These are phyloP conservation scores for Pluvianellus socialis DNA, from an alignment of 2,113 vertebrate species.

Conservation along the genomic window DNA sequence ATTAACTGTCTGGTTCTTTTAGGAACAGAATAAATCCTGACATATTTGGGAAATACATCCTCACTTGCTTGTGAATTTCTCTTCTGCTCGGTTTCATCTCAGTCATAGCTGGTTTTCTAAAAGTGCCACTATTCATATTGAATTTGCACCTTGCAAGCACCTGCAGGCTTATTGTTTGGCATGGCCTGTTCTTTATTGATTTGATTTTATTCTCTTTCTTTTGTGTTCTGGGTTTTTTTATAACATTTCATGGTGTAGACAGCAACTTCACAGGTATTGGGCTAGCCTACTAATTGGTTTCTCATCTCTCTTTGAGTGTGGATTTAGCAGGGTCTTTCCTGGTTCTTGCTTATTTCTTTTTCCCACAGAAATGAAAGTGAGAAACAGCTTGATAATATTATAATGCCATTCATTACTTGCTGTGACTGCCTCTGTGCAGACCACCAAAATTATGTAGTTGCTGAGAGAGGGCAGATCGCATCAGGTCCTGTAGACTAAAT, in stretches of 20 bases:
- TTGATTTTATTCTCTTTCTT: neutral
- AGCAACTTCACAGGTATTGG: neutral
- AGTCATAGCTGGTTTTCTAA: neutral
- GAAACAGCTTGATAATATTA: neutral
- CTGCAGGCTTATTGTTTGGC: conserved; percentile 51
- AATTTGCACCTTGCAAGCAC: conserved; percentile 56
- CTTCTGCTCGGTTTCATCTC: conserved; percentile 37
- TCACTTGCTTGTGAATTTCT: conserved; percentile 36
- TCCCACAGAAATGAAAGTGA: neutral
- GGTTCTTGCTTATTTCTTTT: conserved; percentile 27
- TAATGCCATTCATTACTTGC: neutral
- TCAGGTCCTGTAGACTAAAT: neutral
- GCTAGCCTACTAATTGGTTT: conserved; percentile 45
- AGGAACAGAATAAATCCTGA: conserved; percentile 56
- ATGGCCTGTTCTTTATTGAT: conserved; percentile 26
- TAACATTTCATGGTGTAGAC: conserved; percentile 31
- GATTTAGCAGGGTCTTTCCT: conserved; percentile 17
- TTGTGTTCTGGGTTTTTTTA: conserved; percentile 26
- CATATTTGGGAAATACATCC: conserved; percentile 55
- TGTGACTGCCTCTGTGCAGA: neutral
- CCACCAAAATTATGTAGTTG: neutral
- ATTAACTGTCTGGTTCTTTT: conserved; percentile 62
- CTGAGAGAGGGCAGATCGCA: neutral
- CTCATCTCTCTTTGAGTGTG: neutral
- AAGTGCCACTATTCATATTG: conserved; percentile 50